phyloP scores from a whole-genome alignment of 2,113 vertebrate genomes.

The Oostethus manadensis region DNA sequence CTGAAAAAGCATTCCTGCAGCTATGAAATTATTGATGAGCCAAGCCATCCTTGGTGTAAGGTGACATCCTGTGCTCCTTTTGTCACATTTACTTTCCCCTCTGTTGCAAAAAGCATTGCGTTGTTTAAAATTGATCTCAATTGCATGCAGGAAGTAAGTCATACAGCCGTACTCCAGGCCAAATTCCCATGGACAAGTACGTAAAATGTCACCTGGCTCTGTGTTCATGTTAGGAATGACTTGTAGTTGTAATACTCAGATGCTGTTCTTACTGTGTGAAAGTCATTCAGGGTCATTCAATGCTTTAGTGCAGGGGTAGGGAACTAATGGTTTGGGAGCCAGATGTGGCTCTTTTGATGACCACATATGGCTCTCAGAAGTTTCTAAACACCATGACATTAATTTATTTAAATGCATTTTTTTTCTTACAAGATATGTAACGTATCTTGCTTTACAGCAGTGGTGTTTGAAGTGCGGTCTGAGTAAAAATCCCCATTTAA shows the following conservation, averaged over 20 bases:
- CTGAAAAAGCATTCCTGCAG: conserved; percentile 25
- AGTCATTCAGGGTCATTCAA: conserved; percentile 7
- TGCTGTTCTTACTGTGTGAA: conserved; percentile 3
- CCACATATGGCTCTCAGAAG: too few species aligned
- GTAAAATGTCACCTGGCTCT: conserved; percentile 1
- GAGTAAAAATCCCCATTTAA: too few species aligned
- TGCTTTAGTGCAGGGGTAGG: not conserved
- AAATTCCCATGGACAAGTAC: conserved; percentile 16
- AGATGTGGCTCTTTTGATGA: too few species aligned
- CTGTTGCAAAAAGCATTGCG: not conserved
- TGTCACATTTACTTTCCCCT: not conserved
- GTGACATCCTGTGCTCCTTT: conserved; percentile 32
- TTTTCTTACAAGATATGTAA: too few species aligned
- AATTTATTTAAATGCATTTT: too few species aligned
- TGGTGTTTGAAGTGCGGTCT: too few species aligned
- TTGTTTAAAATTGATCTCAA: not conserved
- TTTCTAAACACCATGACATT: too few species aligned
- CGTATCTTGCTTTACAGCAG: too few species aligned
- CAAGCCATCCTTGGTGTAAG: conserved; percentile 38
- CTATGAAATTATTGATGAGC: conserved; percentile 62
- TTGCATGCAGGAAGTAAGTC: not conserved
- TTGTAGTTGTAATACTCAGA: not conserved
- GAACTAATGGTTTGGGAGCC: too few species aligned
- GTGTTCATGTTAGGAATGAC: not conserved
- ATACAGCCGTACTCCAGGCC: not conserved